Base-by-base conservation (phyloP, 2,888 invertebrate genomes). In the Aromia moschata region DNA sequence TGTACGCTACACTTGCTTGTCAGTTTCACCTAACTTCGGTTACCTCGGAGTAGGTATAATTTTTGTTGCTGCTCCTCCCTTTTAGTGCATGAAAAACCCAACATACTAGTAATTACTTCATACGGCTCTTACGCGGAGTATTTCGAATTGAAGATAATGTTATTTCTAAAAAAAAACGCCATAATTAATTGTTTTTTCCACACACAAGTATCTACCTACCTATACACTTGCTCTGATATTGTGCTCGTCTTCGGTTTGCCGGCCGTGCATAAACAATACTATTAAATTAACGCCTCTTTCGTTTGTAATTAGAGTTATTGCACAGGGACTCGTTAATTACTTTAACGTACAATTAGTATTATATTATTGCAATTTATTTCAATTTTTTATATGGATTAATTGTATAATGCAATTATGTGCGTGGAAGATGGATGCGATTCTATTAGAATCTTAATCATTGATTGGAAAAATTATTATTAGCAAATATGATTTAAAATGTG, bases 371-470 rank as follows among this genome's bases (percentile, higher is more conserved):
- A 55, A 56, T 58, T 65, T 60, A 60, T 62, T 62, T 49, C 16
- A 56, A 40, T 58, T 54, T n/a, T 62, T 65, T 58, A 40, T 47
- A 44, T 14, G 38, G 18, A 37, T 36, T 64, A 58, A 60, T 58
- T 53, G 49, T 55, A 64, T 64, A 53, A 64, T 43, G 60, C 64
- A 58, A 64, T 64, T 64, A 61, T 54, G 31, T 18, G 54, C 14
- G 25, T 52, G 16, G 44, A 59, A 56, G 53, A 58, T 53, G 56
- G 55, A 62, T 52, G 53, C 49, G 36, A 30, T 57, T 58, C 63
- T 58, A 64, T 64, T 60, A 64, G 55, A 31, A 58, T 56, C 60
- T 38, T 52, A 55, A 62, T 62, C 51, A 47, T 18, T 33, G 54
- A 60, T 60, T 46, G 53, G 58, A 55, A 53, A 62, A 57, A 51